Evolutionary conservation across 2,888 invertebrate genomes (phyloP), one percentile per base, ranked within the genome.

Genomic region (Machimus atricapillus): DNA sequence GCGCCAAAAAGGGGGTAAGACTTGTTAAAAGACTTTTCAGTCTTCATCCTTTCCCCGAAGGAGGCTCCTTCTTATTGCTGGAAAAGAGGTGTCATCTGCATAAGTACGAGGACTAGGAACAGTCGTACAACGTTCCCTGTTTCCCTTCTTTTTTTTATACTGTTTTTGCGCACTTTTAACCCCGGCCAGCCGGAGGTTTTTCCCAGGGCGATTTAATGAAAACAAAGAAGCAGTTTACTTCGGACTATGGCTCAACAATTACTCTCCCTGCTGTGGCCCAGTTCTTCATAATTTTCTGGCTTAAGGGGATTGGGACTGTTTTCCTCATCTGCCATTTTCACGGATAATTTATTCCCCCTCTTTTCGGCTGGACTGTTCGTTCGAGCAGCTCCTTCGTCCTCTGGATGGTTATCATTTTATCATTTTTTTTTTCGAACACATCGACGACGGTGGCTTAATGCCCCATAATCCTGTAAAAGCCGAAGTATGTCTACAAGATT

Each of bases 201-300:
- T 66, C 66, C 66, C 66, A 66, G 66, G 79, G 27, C 46, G 79
- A 79, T 79, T 79, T 79, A 79, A 79, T 79, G 79, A 79, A 79
- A 79, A 79, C 79, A 79, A 79, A 52, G 23, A 52, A 79, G 31
- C 79, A 52, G 52, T 79, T 52, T 79, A 56, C 79, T 79, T 52
- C 79, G 79, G 79, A 52, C 52, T 52, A 14, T 16, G 52, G 56
- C 52, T 66, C 27, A 79, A 79, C 79, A 79, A 79, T 79, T 79
- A 79, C 31, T 31, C 31, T 31, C 6, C 16, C 14, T 34, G 46
- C 31, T 79, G n/a, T n/a, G 79, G 5, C 8, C 46, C 52, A 52
- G 27, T 52, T 79, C 79, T 79, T 79, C 23, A 79, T 52, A 79
- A 79, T 43, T 79, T 79, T 52, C 52, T 56, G n/a, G 79, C 79